Evolutionary conservation across 2,113 vertebrate species (phyloP).

Genomic region (Silurus meridionalis): DNA sequence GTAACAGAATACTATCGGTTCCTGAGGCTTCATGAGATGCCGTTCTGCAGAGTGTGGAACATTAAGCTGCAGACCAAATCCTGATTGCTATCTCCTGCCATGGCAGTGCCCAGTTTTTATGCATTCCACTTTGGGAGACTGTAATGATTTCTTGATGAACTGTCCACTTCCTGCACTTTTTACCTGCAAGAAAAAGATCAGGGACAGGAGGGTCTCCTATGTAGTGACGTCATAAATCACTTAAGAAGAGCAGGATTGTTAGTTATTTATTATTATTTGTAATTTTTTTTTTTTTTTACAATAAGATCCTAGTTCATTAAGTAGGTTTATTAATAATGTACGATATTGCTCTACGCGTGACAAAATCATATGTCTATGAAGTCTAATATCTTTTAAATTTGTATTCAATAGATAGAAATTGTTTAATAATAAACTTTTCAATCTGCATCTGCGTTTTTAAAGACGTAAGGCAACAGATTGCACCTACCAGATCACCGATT

Average conservation of each 20-base stretch:
- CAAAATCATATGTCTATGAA: not conserved
- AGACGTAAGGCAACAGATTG: not conserved
- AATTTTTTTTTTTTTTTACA: not conserved
- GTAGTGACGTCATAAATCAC: not conserved
- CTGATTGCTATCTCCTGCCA: constrained; percentile 45
- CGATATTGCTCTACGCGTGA: not conserved
- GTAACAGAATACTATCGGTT: constrained; percentile 32
- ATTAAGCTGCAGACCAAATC: constrained; percentile 37
- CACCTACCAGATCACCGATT: constrained; percentile 1
- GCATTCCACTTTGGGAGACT: not conserved
- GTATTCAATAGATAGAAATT: not conserved
- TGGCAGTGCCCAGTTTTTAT: constrained; percentile 24
- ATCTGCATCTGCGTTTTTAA: not conserved
- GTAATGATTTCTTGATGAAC: not conserved
- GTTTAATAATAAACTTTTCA: constrained; percentile 20
- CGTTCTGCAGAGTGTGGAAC: constrained; percentile 42
- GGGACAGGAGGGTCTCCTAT: not conserved
- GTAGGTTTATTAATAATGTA: not conserved
- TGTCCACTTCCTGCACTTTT: constrained; percentile 4
- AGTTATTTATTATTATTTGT: not conserved
- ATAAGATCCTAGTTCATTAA: not conserved
- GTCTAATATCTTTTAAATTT: not conserved
- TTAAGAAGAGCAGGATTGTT: not conserved
- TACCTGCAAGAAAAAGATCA: constrained; percentile 16
- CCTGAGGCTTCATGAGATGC: constrained; percentile 38